A percentile compares a stretch with the other conserved stretches of the same genome.
These are phyloP conservation scores for Corythoichthys haematopterus DNA, from an alignment of 2,113 vertebrate genomes.

Conservation along the genomic window DNA sequence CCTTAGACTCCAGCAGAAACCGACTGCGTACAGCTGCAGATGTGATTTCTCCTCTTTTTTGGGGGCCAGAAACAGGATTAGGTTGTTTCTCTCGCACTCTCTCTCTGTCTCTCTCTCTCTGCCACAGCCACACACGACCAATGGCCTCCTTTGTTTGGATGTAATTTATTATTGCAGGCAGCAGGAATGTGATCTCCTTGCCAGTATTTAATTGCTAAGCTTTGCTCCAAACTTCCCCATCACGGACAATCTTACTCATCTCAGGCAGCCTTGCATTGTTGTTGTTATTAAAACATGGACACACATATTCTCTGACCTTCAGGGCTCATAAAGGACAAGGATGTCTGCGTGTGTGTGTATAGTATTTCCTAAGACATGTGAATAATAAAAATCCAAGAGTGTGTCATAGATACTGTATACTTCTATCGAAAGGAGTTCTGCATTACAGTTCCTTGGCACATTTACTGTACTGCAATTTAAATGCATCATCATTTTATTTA, in stretches of 20 bases:
- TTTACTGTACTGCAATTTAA: neutral
- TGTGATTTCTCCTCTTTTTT: conserved; percentile 71
- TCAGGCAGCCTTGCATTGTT: conserved; percentile 23
- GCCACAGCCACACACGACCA: conserved; percentile 65
- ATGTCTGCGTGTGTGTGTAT: neutral
- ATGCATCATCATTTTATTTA: neutral
- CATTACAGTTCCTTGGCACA: neutral
- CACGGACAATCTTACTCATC: conserved; percentile 58
- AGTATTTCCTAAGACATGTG: neutral
- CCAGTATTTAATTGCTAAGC: conserved; percentile 74
- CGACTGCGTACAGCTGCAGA: conserved; percentile 72
- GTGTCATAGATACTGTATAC: neutral
- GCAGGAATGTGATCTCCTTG: conserved; percentile 72
- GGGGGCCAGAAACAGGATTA: conserved; percentile 56
- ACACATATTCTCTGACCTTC: conserved; percentile 24
- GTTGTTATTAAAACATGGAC: conserved; percentile 42
- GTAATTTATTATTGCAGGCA: conserved; percentile 72
- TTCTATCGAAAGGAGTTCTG: neutral
- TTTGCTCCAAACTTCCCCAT: conserved; percentile 67
- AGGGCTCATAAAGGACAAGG: conserved; percentile 1
- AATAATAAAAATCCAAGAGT: neutral
- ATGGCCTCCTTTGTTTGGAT: conserved; percentile 74
- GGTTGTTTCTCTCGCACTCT: conserved; percentile 41
- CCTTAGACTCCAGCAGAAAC: conserved; percentile 57
- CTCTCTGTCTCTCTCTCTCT: conserved; percentile 24